Evolutionary conservation across 2,888 invertebrate genomes (phyloP).

Genomic region (Cosmia trapezina): DNA sequence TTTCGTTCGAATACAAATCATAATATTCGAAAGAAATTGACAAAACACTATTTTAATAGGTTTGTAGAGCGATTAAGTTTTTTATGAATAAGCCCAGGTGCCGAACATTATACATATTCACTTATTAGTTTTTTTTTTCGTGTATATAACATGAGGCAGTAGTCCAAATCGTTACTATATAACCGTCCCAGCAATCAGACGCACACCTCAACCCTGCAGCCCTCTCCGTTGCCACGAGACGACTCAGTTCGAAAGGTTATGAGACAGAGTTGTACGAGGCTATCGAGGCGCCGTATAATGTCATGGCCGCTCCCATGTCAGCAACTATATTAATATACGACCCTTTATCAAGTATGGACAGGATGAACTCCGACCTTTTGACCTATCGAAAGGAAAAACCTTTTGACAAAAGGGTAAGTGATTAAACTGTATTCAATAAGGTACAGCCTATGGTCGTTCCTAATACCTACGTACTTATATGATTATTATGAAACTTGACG

Average conservation of each 20-base stretch:
- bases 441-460: background rate
- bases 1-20: no score
- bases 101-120: background rate
- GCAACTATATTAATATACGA: no score
- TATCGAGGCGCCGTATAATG: background rate
- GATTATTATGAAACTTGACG: background rate
- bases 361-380: background rate
- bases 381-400: background rate
- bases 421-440: background rate
- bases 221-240: background rate
- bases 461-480: background rate
- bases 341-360: background rate
- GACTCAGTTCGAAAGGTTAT: background rate
- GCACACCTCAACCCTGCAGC: background rate
- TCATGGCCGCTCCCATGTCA: background rate
- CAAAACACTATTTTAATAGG: no score
- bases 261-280: background rate
- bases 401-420: constrained; percentile 4
- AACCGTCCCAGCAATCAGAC: background rate
- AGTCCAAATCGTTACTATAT: background rate
- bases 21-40: no score
- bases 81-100: no score
- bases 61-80: no score
- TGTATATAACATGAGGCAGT: background rate
- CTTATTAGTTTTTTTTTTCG: background rate